phyloP scores from a whole-genome alignment of 2,888 invertebrate genomes.

The Rhopalosiphum nymphaeae region DNA sequence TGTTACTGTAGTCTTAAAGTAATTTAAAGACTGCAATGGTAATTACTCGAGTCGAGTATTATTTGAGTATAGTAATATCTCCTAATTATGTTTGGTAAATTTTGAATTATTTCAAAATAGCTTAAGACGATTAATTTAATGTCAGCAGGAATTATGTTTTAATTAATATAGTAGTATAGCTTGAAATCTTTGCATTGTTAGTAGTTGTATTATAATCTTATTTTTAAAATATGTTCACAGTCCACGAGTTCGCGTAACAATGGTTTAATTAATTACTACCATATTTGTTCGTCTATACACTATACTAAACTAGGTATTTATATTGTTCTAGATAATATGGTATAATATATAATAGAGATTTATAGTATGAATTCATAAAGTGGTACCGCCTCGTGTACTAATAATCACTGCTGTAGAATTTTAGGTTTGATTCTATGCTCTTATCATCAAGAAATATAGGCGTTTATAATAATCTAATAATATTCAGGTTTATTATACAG shows the following conservation, averaged over 20 bases:
- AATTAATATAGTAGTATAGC: constrained; percentile 12
- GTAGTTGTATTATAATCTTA: neutral
- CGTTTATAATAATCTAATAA: neutral
- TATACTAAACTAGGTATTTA: neutral
- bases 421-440: neutral
- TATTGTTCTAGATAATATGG: neutral
- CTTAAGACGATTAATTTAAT: constrained; percentile 8
- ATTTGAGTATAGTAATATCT: constrained; percentile 5
- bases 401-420: neutral
- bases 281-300: neutral
- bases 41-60: constrained; percentile 23
- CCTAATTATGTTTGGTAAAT: constrained; percentile 1
- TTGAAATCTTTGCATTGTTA: neutral
- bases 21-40: constrained; percentile 14
- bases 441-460: neutral
- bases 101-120: constrained; percentile 6
- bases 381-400: neutral
- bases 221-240: constrained; percentile 13
- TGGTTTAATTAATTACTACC: neutral
- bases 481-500: neutral
- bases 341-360: neutral
- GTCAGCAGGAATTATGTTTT: neutral
- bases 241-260: neutral
- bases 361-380: neutral
- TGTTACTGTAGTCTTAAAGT: neutral